These are phyloP conservation scores for Neopelma chrysocephalum DNA, from an alignment of 2,797 vertebrate species.

Conservation along the genomic window DNA sequence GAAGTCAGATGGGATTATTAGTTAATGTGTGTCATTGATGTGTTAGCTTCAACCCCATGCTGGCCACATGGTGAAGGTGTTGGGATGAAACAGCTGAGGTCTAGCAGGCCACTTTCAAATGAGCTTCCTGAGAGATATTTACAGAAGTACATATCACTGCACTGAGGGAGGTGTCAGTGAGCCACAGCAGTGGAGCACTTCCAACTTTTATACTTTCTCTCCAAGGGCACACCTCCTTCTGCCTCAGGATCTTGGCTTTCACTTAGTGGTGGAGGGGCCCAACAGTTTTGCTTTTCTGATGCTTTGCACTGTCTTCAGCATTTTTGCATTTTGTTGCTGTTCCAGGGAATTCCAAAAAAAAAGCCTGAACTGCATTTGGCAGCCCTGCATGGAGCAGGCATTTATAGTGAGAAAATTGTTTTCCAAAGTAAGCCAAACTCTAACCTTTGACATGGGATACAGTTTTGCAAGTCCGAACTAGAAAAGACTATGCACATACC, in stretches of 20 bases:
- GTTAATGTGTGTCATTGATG: neutral
- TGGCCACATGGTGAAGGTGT: neutral
- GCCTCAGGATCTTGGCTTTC: neutral
- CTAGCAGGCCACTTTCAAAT: neutral
- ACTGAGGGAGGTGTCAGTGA: neutral
- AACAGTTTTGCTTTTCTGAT: neutral
- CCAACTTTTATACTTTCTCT: neutral
- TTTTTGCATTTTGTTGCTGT: neutral
- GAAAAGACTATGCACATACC: neutral
- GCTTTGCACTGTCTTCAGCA: neutral
- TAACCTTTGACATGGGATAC: neutral
- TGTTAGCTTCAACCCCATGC: accelerated
- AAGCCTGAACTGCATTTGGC: neutral
- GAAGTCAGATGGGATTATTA: neutral
- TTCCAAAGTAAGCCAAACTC: neutral
- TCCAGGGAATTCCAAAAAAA: neutral
- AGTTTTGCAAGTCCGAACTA: neutral
- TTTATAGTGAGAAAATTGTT: neutral
- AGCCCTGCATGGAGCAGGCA: neutral
- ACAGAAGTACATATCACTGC: accelerated
- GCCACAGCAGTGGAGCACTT: neutral
- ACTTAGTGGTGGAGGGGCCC: neutral
- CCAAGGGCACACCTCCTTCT: neutral
- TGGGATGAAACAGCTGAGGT: neutral
- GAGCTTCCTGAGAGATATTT: neutral